These are phyloP conservation scores for Vulpes lagopus DNA, from an alignment of 2,113 vertebrate genomes.

Conservation along the genomic window DNA sequence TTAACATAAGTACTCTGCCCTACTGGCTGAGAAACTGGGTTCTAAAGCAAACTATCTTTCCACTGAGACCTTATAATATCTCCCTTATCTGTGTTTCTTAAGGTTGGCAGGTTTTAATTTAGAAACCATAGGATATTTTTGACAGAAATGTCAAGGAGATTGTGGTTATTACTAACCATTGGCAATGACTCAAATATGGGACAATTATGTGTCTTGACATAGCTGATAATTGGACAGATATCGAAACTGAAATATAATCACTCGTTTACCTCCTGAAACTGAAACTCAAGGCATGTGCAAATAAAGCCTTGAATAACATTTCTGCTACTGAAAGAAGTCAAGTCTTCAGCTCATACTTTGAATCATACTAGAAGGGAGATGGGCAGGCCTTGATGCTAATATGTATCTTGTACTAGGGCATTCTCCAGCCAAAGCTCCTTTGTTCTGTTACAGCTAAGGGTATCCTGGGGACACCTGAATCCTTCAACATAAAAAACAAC, in stretches of 20 bases:
- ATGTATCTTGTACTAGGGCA: neutral
- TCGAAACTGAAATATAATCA: constrained; percentile 58
- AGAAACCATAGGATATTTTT: constrained; percentile 63
- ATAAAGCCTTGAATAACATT: constrained; percentile 1
- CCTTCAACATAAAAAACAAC: neutral
- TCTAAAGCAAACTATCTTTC: constrained; percentile 34
- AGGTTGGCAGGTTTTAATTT: constrained; percentile 65
- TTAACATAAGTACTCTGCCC: neutral
- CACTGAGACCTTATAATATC: neutral
- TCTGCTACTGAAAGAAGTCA: neutral
- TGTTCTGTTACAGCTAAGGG: neutral
- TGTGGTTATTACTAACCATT: constrained; percentile 41
- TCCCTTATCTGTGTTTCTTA: constrained; percentile 9
- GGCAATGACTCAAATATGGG: constrained; percentile 60
- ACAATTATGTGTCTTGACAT: constrained; percentile 61
- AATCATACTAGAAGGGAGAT: constrained; percentile 17
- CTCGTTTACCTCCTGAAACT: constrained; percentile 32
- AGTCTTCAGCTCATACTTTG: neutral
- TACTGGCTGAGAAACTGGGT: neutral
- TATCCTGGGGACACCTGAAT: neutral
- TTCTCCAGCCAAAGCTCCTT: neutral
- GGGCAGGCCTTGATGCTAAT: neutral
- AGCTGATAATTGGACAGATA: constrained; percentile 67
- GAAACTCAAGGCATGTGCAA: constrained; percentile 18
- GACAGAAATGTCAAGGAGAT: constrained; percentile 57